Base-by-base conservation (phyloP, 64 coral and sea anemone species). In the Montipora capricornis region DNA sequence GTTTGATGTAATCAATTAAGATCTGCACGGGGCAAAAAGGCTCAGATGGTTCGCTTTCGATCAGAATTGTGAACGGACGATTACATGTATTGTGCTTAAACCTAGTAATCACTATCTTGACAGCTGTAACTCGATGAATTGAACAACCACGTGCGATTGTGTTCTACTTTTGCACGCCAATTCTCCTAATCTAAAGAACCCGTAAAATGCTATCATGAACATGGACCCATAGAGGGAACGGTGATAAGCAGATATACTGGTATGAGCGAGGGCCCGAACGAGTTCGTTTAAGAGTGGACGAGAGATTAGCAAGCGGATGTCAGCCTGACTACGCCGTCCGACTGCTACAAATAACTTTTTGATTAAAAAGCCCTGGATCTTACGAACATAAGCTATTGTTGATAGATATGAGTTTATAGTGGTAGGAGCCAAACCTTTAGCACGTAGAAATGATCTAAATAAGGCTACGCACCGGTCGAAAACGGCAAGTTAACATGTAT, bases 401-500 rank as follows among this genome's bases (percentile, higher is more conserved):
- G 87, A 88, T n/a, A 88, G 68, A 88, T 88, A 88, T 75, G 87
- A 88, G 51, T 64, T 64, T 64, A 64, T 64, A 11, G 60, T 64
- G 60, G 10, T 15, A 64, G 60, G 60, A 19, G 69, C 87, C 50
- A 88, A 62, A 51, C 73, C 68, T 49, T 76, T 64, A 64, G 60
- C 60, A 14, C 60, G 19, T 64, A 64, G 60, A 64, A 64, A 64
- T 64, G 13, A 64, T 64, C 8, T 64, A 64, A 64, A 64, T 11
- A 64, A 10, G 13, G 60, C 60, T 64, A 64, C 13, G 60, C 60
- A 0, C 13, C 13, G 0, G 60, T 64, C 60, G 60, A 64, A 64
- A 64, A 13, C 60, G 14, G 75, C 29, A 78, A 49, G 75, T 78
- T 78, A 46, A 78, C 29, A 44, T 78, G 75, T 44, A 46, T 16